Conservation (phyloP, 2,113 vertebrate genomes). For the Crotalus horridus region DNA sequence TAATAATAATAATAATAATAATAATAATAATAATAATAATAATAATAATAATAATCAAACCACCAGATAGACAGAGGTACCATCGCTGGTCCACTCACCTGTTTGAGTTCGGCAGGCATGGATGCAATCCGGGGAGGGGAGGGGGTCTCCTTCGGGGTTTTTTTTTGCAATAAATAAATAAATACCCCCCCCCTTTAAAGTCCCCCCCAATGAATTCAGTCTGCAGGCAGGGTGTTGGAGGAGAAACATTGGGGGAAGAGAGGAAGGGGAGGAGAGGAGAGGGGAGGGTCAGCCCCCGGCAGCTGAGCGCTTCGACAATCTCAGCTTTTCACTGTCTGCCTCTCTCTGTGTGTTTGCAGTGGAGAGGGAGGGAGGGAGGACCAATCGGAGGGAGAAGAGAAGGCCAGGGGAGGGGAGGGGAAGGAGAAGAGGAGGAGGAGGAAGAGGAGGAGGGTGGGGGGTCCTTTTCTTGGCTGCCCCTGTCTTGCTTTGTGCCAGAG, state of each 20-base stretch:
- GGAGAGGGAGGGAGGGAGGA: background rate
- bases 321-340: background rate
- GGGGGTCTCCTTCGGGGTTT: background rate
- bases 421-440: background rate
- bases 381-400: background rate
- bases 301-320: background rate
- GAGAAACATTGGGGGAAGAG: background rate
- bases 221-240: background rate
- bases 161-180: background rate
- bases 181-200: background rate
- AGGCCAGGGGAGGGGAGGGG: background rate
- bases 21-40: too few relatives aligned
- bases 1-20: too few relatives aligned
- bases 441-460: too few relatives aligned
- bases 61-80: background rate
- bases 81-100: conserved; percentile 69
- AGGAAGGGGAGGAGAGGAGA: background rate
- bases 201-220: background rate
- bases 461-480: background rate
- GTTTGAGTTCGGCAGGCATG: conserved; percentile 86
- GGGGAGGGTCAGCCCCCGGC: background rate
- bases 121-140: conserved; percentile 18
- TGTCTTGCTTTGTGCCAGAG: background rate
- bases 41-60: too few relatives aligned
- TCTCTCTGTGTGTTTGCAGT: background rate